These are phyloP conservation scores for Pentalonia nigronervosa DNA, from an alignment of 1,140 invertebrate genomes.

Conservation along the genomic window DNA sequence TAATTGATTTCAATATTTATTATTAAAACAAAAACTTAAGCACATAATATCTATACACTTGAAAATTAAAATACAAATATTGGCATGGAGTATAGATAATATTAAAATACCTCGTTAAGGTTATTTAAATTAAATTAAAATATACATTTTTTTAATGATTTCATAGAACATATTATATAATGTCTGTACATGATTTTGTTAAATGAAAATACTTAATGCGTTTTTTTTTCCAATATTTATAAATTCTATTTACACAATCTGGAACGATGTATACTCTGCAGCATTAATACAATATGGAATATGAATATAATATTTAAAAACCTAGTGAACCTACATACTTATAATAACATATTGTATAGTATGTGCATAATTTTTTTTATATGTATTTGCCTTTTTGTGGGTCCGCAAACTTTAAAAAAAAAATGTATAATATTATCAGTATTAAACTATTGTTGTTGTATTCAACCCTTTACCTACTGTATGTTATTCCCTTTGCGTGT, in stretches of 20 bases:
- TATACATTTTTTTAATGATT: neutral
- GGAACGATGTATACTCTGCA: neutral
- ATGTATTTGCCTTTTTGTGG: neutral
- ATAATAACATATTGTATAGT: too few relatives aligned
- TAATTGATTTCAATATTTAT: neutral
- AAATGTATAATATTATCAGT: neutral
- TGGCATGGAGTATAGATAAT: neutral
- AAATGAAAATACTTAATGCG: neutral
- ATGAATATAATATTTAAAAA: too few relatives aligned
- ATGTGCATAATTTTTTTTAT: too few relatives aligned
- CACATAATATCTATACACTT: neutral
- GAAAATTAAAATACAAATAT: neutral
- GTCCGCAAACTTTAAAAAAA: neutral
- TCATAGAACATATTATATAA: neutral
- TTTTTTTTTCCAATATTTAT: neutral
- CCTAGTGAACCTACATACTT: too few relatives aligned
- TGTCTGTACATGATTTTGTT: neutral
- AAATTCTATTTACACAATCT: neutral
- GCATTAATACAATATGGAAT: neutral
- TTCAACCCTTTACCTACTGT: neutral
- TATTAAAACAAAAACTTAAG: neutral
- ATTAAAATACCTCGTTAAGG: neutral
- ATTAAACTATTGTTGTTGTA: neutral
- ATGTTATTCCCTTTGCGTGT: neutral
- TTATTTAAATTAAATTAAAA: neutral